These are phyloP conservation scores for Nasonia giraulti DNA, from an alignment of 1,140 invertebrate species.

Conservation along the genomic window DNA sequence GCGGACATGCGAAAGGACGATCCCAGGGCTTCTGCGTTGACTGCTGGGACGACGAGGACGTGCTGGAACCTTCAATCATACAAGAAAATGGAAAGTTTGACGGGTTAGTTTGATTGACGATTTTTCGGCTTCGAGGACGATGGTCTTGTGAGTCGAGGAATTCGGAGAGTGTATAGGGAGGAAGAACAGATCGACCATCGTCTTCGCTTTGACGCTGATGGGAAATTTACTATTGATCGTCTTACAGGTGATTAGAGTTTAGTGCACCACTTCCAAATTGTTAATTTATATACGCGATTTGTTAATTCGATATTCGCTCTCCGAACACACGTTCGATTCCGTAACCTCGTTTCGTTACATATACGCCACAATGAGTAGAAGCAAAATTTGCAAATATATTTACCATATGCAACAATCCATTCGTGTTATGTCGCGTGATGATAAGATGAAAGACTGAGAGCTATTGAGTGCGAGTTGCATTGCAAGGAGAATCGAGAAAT, in stretches of 20 bases:
- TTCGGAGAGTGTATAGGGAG: too few species aligned
- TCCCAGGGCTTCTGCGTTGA: neutral
- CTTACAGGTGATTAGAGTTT: neutral
- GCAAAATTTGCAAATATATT: neutral
- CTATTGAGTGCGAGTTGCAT: conserved; percentile 27
- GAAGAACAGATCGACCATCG: neutral
- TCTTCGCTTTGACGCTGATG: neutral
- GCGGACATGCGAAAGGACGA: conserved; percentile 55
- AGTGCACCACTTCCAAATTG: conserved; percentile 33
- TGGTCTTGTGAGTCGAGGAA: neutral
- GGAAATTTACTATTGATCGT: neutral
- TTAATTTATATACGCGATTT: conserved; percentile 14
- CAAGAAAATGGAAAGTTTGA: neutral
- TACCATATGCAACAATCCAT: neutral
- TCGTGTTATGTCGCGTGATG: neutral
- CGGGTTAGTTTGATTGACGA: neutral
- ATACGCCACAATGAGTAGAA: conserved; percentile 7
- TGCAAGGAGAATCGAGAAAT: neutral
- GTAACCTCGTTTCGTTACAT: neutral
- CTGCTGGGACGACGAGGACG: conserved; percentile 6
- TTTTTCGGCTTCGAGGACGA: neutral
- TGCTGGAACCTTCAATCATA: conserved; percentile 26
- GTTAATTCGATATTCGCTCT: conserved; percentile 15
- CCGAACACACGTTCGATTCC: neutral
- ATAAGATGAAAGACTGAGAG: neutral